These are phyloP conservation scores for Agapetus fuscipes DNA, from an alignment of 2,888 invertebrate genomes.

Conservation along the genomic window DNA sequence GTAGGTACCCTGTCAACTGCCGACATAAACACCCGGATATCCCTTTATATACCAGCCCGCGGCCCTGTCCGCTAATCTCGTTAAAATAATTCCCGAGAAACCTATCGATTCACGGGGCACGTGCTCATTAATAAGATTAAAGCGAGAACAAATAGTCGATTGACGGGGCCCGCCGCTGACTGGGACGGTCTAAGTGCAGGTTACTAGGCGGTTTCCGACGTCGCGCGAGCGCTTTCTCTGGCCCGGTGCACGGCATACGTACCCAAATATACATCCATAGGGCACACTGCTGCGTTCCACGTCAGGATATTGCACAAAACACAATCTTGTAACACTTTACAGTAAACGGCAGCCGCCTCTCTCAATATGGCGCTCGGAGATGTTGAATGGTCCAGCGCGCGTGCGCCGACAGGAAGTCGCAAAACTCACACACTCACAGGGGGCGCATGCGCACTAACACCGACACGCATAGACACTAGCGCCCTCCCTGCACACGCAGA, in stretches of 20 bases:
- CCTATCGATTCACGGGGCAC: conserved; percentile 54
- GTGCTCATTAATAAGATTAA: conserved; percentile 61
- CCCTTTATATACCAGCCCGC: conserved; percentile 51
- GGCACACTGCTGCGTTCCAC: conserved; percentile 47
- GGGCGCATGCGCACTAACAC: too few relatives aligned
- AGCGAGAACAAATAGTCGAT: conserved; percentile 47
- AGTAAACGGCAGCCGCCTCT: conserved; percentile 61
- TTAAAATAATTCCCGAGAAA: conserved; percentile 73
- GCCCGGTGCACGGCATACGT: conserved; percentile 33
- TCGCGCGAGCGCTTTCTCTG: conserved; percentile 20
- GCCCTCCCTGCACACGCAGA: too few relatives aligned
- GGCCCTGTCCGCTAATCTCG: conserved; percentile 58
- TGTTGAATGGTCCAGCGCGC: conserved; percentile 33
- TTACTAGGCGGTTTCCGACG: conserved; percentile 39
- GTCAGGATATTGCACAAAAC: conserved; percentile 47
- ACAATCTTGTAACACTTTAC: conserved; percentile 44
- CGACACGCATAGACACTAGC: too few relatives aligned
- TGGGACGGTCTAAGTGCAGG: conserved; percentile 56
- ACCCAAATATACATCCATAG: conserved; percentile 51
- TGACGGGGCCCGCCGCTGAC: conserved; percentile 51
- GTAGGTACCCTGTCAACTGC: conserved; percentile 54
- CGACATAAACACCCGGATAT: conserved; percentile 51
- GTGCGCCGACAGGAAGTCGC: conserved; percentile 28
- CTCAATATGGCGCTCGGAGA: conserved; percentile 65
- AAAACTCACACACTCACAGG: conserved; percentile 24